Conservation (phyloP, 2,797 vertebrate species). For the Dallia pectoralis region DNA sequence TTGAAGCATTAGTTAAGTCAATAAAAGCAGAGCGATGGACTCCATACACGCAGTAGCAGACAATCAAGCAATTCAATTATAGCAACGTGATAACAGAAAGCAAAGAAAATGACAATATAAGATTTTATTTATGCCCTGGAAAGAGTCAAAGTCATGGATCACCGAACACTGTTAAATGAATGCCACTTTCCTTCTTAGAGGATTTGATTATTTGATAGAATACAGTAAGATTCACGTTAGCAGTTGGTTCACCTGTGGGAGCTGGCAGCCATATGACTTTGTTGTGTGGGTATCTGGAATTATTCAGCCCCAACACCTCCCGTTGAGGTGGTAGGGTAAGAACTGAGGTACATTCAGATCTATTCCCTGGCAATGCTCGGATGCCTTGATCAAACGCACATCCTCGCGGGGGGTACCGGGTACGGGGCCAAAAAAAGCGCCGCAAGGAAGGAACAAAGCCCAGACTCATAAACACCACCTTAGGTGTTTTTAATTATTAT, state of each 20-base stretch:
- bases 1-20: background rate
- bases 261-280: background rate
- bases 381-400: background rate
- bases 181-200: background rate
- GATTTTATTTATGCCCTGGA: background rate
- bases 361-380: background rate
- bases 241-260: background rate
- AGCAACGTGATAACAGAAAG: background rate
- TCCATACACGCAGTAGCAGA: background rate
- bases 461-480: too few relatives aligned
- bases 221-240: background rate
- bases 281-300: background rate
- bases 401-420: too few relatives aligned
- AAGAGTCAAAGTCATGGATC: background rate
- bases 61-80: background rate
- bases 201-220: background rate
- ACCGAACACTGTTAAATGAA: background rate
- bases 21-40: background rate
- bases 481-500: too few relatives aligned
- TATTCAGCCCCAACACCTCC: slow-evolving; percentile 8
- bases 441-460: too few relatives aligned
- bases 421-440: too few relatives aligned
- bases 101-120: background rate
- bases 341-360: background rate
- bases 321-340: slow-evolving; percentile 1